Evolutionary conservation across 2,113 vertebrate genomes (phyloP).

Genomic region (Otolemur garnettii): DNA sequence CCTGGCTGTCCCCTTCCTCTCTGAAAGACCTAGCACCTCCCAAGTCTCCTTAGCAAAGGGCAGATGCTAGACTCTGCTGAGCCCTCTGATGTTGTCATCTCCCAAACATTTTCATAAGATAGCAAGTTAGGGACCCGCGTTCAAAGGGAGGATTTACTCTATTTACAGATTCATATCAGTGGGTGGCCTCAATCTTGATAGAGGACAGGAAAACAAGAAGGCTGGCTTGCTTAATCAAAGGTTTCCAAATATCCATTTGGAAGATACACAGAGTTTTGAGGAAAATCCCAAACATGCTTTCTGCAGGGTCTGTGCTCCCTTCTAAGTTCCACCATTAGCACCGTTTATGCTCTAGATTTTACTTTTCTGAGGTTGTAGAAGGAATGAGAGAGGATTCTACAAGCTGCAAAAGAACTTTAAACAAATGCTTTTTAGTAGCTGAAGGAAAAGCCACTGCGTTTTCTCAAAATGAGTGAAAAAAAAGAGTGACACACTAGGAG

Average conservation of each 20-base stretch:
- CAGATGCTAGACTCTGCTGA: constrained; percentile 14
- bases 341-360: background rate
- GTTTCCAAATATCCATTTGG: constrained; percentile 9
- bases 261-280: constrained; percentile 23
- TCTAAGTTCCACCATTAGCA: background rate
- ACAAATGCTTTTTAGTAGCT: background rate
- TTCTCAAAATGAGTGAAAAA: constrained; percentile 23
- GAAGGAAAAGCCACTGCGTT: background rate
- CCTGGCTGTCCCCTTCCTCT: background rate
- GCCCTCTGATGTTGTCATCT: constrained; percentile 57
- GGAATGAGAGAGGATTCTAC: constrained; percentile 26
- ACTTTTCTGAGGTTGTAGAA: background rate
- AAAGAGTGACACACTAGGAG: background rate
- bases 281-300: constrained; percentile 59
- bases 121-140: constrained; percentile 67
- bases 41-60: constrained; percentile 9
- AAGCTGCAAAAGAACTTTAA: background rate
- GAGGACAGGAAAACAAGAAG: constrained; percentile 54
- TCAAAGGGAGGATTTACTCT: constrained; percentile 79
- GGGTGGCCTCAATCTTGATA: constrained; percentile 66
- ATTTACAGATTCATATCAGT: constrained; percentile 77
- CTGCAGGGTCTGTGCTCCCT: background rate
- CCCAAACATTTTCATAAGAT: constrained; percentile 73
- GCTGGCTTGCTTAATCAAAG: constrained; percentile 59
- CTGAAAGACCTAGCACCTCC: background rate